Evolutionary conservation across 2,888 invertebrate genomes (phyloP), one percentile per base, ranked within the genome.

Genomic region (Artemia sp.): DNA sequence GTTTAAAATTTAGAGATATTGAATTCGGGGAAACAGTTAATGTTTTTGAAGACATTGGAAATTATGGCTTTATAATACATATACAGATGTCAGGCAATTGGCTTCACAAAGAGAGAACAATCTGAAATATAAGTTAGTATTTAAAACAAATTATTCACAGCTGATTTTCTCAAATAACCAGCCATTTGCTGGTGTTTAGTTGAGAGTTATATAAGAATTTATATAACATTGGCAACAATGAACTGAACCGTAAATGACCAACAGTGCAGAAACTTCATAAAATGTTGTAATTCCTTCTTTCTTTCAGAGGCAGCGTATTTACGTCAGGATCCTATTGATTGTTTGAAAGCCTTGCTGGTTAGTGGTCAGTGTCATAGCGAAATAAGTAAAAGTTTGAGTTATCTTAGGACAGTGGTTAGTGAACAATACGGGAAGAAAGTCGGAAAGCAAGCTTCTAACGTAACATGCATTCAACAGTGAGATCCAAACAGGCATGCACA

Each of bases 291-390:
- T n/a, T 53, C 8, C 24, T 58, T 58, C 19, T 58, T 8, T 58
- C 24, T 58, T 58, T 24, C 64, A 58, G 64, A 58, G 9, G n/a
- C 14, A 10, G 64, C 14, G 9, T 58, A 19, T n/a, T 58, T 58
- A 19, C n/a, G 11, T 24, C 14, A 24, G 24, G 64, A 58, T n/a
- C 64, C 64, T n/a, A 24, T 58, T 58, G 64, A 58, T 58, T 58
- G 64, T 58, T 24, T 58, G 64, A 58, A 58, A 58, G 64, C 64
- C 64, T 24, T 58, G 8, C 24, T 58, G 24, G 64, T 58, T 10
- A 24, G 14, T 8, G n/a, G 14, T 58, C 64, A 58, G 10, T 19
- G 24, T 58, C 14, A 11, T 58, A 24, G 24, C 24, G 64, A 24
- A 58, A 24, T 58, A n/a, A n/a, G 24, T 8, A 58, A 58, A 58